phyloP scores from a whole-genome alignment of 1,140 invertebrate genomes.

The Drosophila nasuta region DNA sequence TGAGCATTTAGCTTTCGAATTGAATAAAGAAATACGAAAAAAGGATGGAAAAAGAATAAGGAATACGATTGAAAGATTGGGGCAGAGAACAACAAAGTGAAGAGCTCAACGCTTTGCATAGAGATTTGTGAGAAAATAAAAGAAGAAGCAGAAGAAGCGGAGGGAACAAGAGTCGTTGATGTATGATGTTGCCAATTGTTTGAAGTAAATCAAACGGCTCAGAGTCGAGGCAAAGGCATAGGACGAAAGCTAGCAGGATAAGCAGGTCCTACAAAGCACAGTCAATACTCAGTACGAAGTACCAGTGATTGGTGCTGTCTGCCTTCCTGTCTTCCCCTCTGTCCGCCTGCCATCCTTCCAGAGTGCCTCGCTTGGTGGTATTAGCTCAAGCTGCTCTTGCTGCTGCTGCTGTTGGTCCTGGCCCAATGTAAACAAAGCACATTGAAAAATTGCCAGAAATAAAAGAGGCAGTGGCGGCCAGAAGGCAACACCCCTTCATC shows the following conservation, averaged over 20 bases:
- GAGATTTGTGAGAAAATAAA: constrained; percentile 57
- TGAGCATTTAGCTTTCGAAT: neutral
- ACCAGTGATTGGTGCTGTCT: constrained; percentile 19
- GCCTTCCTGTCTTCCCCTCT: neutral
- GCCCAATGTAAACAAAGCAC: constrained; percentile 68
- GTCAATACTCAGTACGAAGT: constrained; percentile 37
- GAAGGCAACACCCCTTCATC: constrained; percentile 36
- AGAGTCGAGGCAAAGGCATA: constrained; percentile 29
- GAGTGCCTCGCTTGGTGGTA: constrained; percentile 36
- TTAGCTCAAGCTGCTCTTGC: constrained; percentile 30
- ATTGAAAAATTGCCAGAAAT: constrained; percentile 79
- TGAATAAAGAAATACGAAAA: neutral
- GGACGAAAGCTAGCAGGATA: constrained; percentile 39
- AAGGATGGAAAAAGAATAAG: constrained; percentile 14
- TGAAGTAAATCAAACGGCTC: constrained; percentile 79
- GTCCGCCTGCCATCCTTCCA: neutral
- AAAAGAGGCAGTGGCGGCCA: constrained; percentile 48
- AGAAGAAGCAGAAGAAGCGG: constrained; percentile 19
- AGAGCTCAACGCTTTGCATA: constrained; percentile 53
- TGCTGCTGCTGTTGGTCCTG: constrained; percentile 28
- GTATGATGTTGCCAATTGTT: constrained; percentile 83
- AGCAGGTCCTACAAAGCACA: constrained; percentile 56
- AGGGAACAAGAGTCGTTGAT: constrained; percentile 69
- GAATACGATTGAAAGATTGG: constrained; percentile 33
- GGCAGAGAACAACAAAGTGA: constrained; percentile 18